A percentile compares a stretch with the other conserved stretches of the same genome.
These are phyloP conservation scores for Axis porcinus DNA, from an alignment of 2,113 vertebrate species.

Conservation along the genomic window DNA sequence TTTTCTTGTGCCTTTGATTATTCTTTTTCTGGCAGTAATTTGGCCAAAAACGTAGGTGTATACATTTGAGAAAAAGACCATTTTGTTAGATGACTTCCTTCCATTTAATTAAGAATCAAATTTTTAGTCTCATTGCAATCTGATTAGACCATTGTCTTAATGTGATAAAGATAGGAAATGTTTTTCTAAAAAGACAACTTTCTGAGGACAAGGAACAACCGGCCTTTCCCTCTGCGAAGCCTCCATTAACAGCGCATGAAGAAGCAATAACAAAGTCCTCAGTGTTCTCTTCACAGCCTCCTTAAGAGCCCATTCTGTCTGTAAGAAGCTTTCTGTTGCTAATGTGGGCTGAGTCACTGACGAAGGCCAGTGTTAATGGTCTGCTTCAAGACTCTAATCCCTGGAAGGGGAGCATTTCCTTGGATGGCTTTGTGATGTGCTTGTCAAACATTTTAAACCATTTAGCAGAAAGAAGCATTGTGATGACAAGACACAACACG, in stretches of 20 bases:
- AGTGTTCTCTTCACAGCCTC: constrained; percentile 74
- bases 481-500: constrained; percentile 53
- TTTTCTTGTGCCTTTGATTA: background rate
- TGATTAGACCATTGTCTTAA: constrained; percentile 64
- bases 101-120: constrained; percentile 65
- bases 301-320: constrained; percentile 68
- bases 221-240: constrained; percentile 68
- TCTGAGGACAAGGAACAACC: constrained; percentile 58
- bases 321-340: constrained; percentile 78
- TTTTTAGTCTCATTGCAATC: constrained; percentile 44
- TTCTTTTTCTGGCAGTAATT: constrained; percentile 25
- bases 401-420: constrained; percentile 78
- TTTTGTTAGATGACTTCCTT: constrained; percentile 67
- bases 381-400: constrained; percentile 69
- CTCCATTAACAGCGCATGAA: constrained; percentile 73
- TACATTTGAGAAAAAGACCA: constrained; percentile 14
- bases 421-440: constrained; percentile 75
- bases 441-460: constrained; percentile 76
- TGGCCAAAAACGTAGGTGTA: constrained; percentile 29
- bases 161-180: constrained; percentile 65
- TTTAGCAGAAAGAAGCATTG: constrained; percentile 76
- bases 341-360: constrained; percentile 74
- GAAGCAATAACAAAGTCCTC: constrained; percentile 76
- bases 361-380: constrained; percentile 74
- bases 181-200: constrained; percentile 65